Base-by-base conservation (phyloP, 2,888 invertebrate genomes). In the Amblyjoppa fuscipennis region DNA sequence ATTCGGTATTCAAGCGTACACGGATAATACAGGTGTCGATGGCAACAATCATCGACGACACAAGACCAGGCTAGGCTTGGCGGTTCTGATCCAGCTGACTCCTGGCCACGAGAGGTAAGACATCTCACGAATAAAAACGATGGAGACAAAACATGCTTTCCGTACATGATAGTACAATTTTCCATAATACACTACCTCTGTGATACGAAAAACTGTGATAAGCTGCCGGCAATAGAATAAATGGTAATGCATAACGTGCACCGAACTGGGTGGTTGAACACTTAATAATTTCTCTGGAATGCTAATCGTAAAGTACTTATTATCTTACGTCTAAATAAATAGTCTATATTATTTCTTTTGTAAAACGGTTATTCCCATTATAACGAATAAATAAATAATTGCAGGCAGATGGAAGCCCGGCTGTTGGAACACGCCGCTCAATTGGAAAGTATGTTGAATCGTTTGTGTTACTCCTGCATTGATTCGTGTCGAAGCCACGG, bases 371-470 rank as follows among this genome's bases (percentile, higher is more conserved):
- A 38, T 41, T 11, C 41, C 11, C 11, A 11, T 41, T 41, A 41
- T 11, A 41, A 41, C 11, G 41, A 34, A 34, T 34, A 34, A 34
- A 34, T 34, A 34, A 41, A 41, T 49, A 49, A 49, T 56, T 53
- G n/a, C 88, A 96, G 96, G 92, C 96, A 96, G 90, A 95, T 97
- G 94, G 96, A 97, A 88, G 95, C 96, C 68, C 97, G 97, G 87
- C 96, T 98, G 90, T 96, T 98, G 94, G 97, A 98, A 88, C 98
- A 98, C 91, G 97, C 97, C 73, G 96, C 96, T 0, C 95, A 97
- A 80, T 91, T 98, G 16, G 97, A 97, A 91, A 96, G 96, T 13
- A 95, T 97, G 93, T 94, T 98, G 68, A 96, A 96, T 92, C 95
- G 97, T 34, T 93, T 98, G 77, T 95, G 97, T 31, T 91, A 91